Percentiles rank a stretch among this genome's conserved stretches.
Evolutionary conservation across 1,140 invertebrate genomes (phyloP).

Genomic region (Agrilus planipennis): DNA sequence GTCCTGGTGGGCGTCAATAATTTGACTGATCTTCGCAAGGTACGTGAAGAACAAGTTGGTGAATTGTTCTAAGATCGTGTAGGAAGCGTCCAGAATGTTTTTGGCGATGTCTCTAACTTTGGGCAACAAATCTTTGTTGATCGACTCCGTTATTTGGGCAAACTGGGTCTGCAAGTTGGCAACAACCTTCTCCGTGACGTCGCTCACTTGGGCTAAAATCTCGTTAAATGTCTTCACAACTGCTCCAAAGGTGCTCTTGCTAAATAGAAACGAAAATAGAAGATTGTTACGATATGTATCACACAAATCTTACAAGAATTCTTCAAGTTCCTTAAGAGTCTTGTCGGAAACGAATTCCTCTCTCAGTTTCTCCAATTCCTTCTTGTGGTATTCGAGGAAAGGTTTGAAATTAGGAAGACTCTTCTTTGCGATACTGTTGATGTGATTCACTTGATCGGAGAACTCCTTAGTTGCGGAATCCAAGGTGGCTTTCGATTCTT

Average conservation of each 20-base stretch:
- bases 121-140: constrained; percentile 42
- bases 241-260: constrained; percentile 38
- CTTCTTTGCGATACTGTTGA: constrained; percentile 38
- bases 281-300: background rate
- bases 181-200: constrained; percentile 36
- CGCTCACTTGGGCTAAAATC: constrained; percentile 35
- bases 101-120: constrained; percentile 43
- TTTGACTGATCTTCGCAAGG: constrained; percentile 37
- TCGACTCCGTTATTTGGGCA: constrained; percentile 36
- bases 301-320: constrained; percentile 42
- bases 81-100: constrained; percentile 32
- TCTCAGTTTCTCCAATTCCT: constrained; percentile 46
- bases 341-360: constrained; percentile 54
- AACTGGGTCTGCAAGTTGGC: constrained; percentile 29
- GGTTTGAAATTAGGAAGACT: constrained; percentile 48
- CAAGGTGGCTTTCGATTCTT: constrained; percentile 24
- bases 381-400: constrained; percentile 42
- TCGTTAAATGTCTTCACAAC: constrained; percentile 36
- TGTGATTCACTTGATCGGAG: constrained; percentile 24
- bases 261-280: constrained; percentile 18
- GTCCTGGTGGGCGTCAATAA: constrained; percentile 48
- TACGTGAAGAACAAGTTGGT: constrained; percentile 39
- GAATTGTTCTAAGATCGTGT: constrained; percentile 36
- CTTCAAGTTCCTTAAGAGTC: constrained; percentile 48
- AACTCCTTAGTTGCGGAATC: constrained; percentile 23